A percentile compares a stretch with the other conserved stretches of the same genome.
Conservation (phyloP, 2,888 invertebrate species). For the Lutraria lutraria region DNA sequence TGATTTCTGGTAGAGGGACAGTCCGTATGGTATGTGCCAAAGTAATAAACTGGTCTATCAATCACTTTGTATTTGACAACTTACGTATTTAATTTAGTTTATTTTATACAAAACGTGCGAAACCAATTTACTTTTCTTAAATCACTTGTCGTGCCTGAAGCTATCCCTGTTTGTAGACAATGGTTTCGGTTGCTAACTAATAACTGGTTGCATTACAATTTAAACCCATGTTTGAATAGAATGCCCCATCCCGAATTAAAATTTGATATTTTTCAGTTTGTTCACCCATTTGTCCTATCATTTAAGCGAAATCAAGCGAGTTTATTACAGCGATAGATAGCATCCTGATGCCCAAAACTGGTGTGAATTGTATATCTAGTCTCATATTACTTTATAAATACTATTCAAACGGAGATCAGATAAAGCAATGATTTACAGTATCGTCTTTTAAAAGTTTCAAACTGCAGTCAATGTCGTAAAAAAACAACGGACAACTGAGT, state of each 20-base stretch:
- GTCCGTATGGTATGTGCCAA: too few species aligned
- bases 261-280: not conserved
- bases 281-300: constrained; percentile 13
- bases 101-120: not conserved
- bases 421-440: not conserved
- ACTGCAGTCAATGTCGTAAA: constrained; percentile 3
- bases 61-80: constrained; percentile 2
- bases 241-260: not conserved
- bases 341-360: not conserved
- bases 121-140: constrained; percentile 12
- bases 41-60: not conserved
- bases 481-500: not conserved
- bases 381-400: not conserved
- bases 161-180: not conserved
- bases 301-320: not conserved
- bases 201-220: not conserved
- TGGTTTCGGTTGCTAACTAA: not conserved
- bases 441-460: not conserved
- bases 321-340: not conserved
- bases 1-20: too few species aligned
- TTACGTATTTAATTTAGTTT: constrained; percentile 10
- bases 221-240: not conserved
- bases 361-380: constrained; percentile 13
- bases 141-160: constrained; percentile 10
- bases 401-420: not conserved